These are phyloP conservation scores for Saccopteryx bilineata DNA, from an alignment of 2,113 vertebrate genomes.

Conservation along the genomic window DNA sequence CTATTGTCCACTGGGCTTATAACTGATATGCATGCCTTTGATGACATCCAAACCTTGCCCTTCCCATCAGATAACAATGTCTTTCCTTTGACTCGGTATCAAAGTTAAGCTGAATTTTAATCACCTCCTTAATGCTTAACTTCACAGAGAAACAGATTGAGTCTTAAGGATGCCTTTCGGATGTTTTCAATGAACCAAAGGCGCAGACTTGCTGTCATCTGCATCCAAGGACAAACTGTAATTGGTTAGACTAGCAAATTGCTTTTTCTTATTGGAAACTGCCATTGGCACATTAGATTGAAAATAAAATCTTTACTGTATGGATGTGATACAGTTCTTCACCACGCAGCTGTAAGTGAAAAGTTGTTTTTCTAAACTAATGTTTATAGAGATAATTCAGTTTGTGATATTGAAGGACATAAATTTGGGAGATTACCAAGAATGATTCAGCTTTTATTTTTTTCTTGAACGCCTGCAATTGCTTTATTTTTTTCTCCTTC, in stretches of 20 bases:
- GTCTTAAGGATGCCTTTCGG: slow-evolving; percentile 73
- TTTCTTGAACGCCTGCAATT: slow-evolving; percentile 69
- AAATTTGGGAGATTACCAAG: slow-evolving; percentile 76
- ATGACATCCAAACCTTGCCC: slow-evolving; percentile 29
- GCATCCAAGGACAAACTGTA: slow-evolving; percentile 85
- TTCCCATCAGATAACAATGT: slow-evolving; percentile 50
- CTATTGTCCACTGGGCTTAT: not conserved
- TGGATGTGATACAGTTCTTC: slow-evolving; percentile 77
- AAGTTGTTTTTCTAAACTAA: slow-evolving; percentile 85
- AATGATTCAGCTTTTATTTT: slow-evolving; percentile 79
- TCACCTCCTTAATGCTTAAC: slow-evolving; percentile 75
- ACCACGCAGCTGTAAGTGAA: slow-evolving; percentile 72
- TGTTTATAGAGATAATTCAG: slow-evolving; percentile 83
- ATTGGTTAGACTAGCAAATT: slow-evolving; percentile 82
- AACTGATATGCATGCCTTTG: slow-evolving; percentile 25
- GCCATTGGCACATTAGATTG: slow-evolving; percentile 77
- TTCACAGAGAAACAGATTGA: slow-evolving; percentile 69
- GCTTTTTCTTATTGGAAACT: slow-evolving; percentile 83
- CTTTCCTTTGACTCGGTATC: slow-evolving; percentile 80
- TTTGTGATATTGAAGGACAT: slow-evolving; percentile 75
- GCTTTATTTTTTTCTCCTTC: not conserved
- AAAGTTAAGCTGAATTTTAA: slow-evolving; percentile 83
- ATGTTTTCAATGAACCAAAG: slow-evolving; percentile 81
- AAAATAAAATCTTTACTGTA: slow-evolving; percentile 82
- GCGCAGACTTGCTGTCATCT: slow-evolving; percentile 77